A percentile compares a stretch with the other conserved stretches of the same genome.
Evolutionary conservation across 2,797 vertebrate species (phyloP).

Genomic region (Crenuchus spilurus): DNA sequence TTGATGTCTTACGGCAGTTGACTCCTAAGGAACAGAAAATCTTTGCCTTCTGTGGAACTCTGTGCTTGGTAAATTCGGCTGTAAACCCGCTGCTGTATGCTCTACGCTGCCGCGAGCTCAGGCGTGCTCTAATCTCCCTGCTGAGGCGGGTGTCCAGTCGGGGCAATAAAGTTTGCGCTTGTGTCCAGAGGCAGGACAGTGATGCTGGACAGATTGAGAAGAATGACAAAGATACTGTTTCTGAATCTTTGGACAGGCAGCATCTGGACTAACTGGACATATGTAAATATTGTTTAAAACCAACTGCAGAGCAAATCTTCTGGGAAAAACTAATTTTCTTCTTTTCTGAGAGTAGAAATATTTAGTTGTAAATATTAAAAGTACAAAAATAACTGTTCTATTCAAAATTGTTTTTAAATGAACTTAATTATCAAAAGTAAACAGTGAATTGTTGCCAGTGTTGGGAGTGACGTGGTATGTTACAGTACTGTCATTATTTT

Average conservation of each 20-base stretch:
- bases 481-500: too few relatives aligned
- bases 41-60: constrained; percentile 91
- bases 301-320: too few relatives aligned
- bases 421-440: too few relatives aligned
- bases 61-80: constrained; percentile 90
- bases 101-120: constrained; percentile 84
- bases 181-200: neutral
- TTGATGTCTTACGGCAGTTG: constrained; percentile 74
- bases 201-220: neutral
- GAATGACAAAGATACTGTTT: constrained; percentile 47
- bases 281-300: too few relatives aligned
- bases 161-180: neutral
- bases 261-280: constrained; percentile 10
- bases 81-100: constrained; percentile 91
- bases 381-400: too few relatives aligned
- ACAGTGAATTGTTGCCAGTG: too few relatives aligned
- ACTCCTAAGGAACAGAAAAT: constrained; percentile 70
- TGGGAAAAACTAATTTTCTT: too few relatives aligned
- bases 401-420: too few relatives aligned
- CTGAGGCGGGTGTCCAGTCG: constrained; percentile 45
- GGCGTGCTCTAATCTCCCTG: constrained; percentile 67
- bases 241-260: constrained; percentile 57
- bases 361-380: too few relatives aligned
- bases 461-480: too few relatives aligned
- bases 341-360: too few relatives aligned